Evolutionary conservation across 2,888 invertebrate species (phyloP), one percentile per base, ranked within the genome.

Genomic region (Galerucella nymphaeae): DNA sequence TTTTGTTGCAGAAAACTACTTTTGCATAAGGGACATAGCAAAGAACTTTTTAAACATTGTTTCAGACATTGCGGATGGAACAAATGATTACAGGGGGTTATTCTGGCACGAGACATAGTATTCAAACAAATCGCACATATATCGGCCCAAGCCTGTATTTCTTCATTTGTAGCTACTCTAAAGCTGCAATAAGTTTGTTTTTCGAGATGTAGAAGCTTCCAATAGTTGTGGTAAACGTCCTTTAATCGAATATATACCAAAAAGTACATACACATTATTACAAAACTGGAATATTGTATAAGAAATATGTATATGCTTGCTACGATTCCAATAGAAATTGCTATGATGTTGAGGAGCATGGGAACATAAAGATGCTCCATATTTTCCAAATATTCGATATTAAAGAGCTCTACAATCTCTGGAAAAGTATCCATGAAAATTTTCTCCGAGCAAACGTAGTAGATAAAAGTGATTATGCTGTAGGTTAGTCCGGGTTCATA

Each of bases 31-130:
- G 94, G 94, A 82, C 94, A 94, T 77, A 90, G 88, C 79, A 92
- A 90, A 10, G 91, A 91, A 4, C 88, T 88, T 78, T 92, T 92
- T 18, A 94, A 88, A 83, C 94, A 94, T 76, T 90, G 89, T 73
- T 93, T 88, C 23, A 94, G 86, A 81, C 94, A 94, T 81, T 92
- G 91, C 0, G 93, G 92, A 85, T 94, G 94, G 86, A 94, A 94
- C 82, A 92, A 89, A 83, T 94, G 94, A 61, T 92, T 92, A 82
- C 94, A 94, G 0, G 94, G 93, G 0, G 94, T 94, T 53, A 94
- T 90, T 59, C 93, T 88, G 0, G 94, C 94, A 10, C 90, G 89
- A 68, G 87, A 88, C 93, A 94, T 93, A 13, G 86, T 84, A 72
- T 89, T 91, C 53, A 94, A 87, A 81, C 94, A 94, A 2, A 94